Evolutionary conservation across 92 coral and sea anemone genomes (phyloP).

Genomic region (Actinostola sp.): DNA sequence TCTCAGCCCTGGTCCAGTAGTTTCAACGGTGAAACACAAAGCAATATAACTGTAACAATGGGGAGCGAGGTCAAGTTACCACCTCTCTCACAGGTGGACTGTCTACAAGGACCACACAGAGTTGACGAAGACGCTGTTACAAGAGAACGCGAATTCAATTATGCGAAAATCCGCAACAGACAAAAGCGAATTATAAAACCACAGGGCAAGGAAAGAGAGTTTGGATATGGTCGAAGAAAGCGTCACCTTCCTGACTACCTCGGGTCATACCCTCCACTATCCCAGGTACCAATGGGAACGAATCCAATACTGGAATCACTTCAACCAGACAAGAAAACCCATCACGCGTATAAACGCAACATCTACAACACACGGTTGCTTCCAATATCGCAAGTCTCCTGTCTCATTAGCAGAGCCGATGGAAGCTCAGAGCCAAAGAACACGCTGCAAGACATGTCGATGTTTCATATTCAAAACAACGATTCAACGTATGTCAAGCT

Average conservation of each 20-base stretch:
- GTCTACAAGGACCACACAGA: constrained; percentile 52
- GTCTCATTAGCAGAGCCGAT: constrained; percentile 19
- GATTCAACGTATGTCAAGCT: constrained; percentile 73
- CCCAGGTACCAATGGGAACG: constrained; percentile 66
- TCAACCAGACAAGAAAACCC: constrained; percentile 16
- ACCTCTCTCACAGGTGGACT: constrained; percentile 66
- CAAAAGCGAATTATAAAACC: constrained; percentile 18
- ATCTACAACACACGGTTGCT: constrained; percentile 34
- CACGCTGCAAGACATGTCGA: neutral
- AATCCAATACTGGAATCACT: constrained; percentile 2
- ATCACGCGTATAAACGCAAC: constrained; percentile 6
- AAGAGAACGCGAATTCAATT: constrained; percentile 12
- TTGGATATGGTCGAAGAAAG: constrained; percentile 23
- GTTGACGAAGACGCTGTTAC: constrained; percentile 17
- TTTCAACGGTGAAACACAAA: neutral
- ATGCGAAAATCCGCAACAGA: constrained; percentile 3
- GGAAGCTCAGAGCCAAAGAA: constrained; percentile 25
- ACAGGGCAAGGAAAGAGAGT: constrained; percentile 18
- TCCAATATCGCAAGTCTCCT: constrained; percentile 64
- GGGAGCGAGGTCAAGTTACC: constrained; percentile 29
- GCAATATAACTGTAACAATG: neutral
- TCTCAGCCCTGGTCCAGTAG: constrained; percentile 5
- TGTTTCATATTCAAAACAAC: constrained; percentile 30
- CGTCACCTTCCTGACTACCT: neutral
- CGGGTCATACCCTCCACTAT: constrained; percentile 49